phyloP scores from a whole-genome alignment of 2,888 invertebrate species.

The Anoplius nigerrimus region DNA sequence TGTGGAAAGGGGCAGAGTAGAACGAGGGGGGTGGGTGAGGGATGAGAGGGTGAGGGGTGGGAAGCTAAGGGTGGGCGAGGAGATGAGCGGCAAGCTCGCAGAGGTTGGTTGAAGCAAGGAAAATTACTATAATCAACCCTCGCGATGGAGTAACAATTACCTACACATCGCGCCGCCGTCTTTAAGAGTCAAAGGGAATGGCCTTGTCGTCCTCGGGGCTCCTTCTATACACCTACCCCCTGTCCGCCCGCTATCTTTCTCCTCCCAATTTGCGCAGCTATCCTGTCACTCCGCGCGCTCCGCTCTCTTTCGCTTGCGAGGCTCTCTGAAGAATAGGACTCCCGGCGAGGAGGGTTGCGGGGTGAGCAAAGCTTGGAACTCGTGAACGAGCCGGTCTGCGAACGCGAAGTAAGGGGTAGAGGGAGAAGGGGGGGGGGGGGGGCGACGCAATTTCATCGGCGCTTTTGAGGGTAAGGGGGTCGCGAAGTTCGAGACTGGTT shows the following conservation, averaged over 20 bases:
- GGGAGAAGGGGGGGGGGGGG: background rate
- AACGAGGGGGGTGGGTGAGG: background rate
- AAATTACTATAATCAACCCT: constrained; percentile 49
- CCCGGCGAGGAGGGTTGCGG: constrained; percentile 6
- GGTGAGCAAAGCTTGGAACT: constrained; percentile 12
- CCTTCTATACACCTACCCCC: too few relatives aligned
- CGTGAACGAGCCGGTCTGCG: constrained; percentile 22
- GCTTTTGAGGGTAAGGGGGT: constrained; percentile 26
- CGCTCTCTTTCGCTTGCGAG: constrained; percentile 1
- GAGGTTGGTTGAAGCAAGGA: constrained; percentile 30
- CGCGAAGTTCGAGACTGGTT: constrained; percentile 35
- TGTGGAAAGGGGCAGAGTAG: constrained; percentile 21
- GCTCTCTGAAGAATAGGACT: constrained; percentile 5
- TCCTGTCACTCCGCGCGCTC: background rate
- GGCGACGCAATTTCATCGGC: constrained; percentile 38
- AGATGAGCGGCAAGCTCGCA: background rate
- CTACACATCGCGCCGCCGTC: constrained; percentile 31
- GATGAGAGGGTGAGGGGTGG: background rate
- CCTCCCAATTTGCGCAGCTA: background rate
- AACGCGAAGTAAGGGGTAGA: too few relatives aligned
- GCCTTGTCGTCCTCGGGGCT: background rate
- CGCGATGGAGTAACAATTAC: constrained; percentile 46
- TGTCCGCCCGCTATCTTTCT: background rate
- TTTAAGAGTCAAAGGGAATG: constrained; percentile 33
- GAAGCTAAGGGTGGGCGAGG: background rate